Evolutionary conservation across 1,140 invertebrate genomes (phyloP), one percentile per base, ranked within the genome.

Genomic region (Hesperophylax magnus): DNA sequence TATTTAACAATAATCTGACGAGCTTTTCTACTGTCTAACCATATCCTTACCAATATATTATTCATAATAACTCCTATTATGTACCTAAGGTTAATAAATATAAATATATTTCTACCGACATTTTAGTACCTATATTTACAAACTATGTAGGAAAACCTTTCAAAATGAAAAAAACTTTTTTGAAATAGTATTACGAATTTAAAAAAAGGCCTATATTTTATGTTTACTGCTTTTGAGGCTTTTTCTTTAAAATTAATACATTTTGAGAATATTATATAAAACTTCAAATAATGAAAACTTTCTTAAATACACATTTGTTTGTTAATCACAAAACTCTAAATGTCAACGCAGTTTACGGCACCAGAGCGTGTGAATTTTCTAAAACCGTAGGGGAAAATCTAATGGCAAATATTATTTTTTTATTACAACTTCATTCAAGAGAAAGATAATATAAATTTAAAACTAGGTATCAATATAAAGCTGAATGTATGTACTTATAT

Each of bases 11-110:
- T 71, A 71, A 71, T 71, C 39, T 71, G 67, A 71, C 67, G 67
- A 71, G 67, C 67, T 71, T 71, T 71, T 53, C 67, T 71, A 71
- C 67, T 71, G 52, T 69, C 65, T 69, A 71, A 71, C 67, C 24
- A 9, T 71, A 52, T n/a, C 63, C 63, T 31, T 27, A 67, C 17
- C 58, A 61, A 20, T 61, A 61, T 61, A 22, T 61, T 15, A 61
- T 53, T 47, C 67, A 71, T 20, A 71, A 24, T 18, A 20, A 17
- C 7, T 65, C 61, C 11, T 47, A 47, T 47, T 14, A 5, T 54
- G 9, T 67, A 71, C 34, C 67, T 52, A 20, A 71, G 67, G 39
- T 71, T 20, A 47, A 20, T 71, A n/a, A 31, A 20, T 71, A n/a
- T 52, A 71, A 47, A 52, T 71, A 71, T 71, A 71, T 71, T 71